A percentile compares a stretch with the other conserved stretches of the same genome.
Evolutionary conservation across 2,797 vertebrate genomes (phyloP).

Genomic region (Phrynocephalus guinanensis): DNA sequence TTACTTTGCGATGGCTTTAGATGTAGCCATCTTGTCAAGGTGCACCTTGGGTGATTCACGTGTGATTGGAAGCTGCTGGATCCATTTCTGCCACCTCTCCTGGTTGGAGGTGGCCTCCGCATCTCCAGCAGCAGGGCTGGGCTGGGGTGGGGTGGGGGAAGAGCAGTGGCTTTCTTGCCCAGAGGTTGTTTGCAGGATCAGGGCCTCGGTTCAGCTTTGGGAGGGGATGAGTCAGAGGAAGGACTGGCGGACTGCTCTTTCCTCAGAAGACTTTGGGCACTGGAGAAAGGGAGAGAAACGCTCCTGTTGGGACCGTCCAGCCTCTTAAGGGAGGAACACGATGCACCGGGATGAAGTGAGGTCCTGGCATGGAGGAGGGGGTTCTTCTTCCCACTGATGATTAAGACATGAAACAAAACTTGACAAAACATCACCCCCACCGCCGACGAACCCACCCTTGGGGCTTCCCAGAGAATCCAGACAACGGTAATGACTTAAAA

Average conservation of each 20-base stretch:
- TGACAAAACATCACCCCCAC: conserved; percentile 52
- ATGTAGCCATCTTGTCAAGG: neutral
- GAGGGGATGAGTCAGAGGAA: neutral
- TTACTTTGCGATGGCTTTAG: neutral
- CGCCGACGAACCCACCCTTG: conserved; percentile 21
- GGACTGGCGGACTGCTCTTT: neutral
- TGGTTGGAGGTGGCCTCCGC: neutral
- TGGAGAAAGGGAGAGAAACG: too few relatives aligned
- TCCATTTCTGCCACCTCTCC: neutral
- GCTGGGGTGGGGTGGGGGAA: too few relatives aligned
- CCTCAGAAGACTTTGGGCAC: too few relatives aligned
- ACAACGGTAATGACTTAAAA: conserved; percentile 56
- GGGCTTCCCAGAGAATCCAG: conserved; percentile 50
- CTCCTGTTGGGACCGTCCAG: neutral
- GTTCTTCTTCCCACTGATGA: conserved; percentile 45
- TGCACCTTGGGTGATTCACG: neutral
- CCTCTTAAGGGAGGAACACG: neutral
- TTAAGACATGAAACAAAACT: conserved; percentile 57
- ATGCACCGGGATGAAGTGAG: neutral
- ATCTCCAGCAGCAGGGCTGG: neutral
- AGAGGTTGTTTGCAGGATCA: neutral
- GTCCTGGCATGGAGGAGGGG: too few relatives aligned
- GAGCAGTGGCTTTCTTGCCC: neutral
- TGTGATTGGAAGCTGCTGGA: neutral
- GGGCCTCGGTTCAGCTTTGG: neutral